Evolutionary conservation across 1,140 invertebrate species (phyloP), one percentile per base, ranked within the genome.

Genomic region (Microplitis mediator): DNA sequence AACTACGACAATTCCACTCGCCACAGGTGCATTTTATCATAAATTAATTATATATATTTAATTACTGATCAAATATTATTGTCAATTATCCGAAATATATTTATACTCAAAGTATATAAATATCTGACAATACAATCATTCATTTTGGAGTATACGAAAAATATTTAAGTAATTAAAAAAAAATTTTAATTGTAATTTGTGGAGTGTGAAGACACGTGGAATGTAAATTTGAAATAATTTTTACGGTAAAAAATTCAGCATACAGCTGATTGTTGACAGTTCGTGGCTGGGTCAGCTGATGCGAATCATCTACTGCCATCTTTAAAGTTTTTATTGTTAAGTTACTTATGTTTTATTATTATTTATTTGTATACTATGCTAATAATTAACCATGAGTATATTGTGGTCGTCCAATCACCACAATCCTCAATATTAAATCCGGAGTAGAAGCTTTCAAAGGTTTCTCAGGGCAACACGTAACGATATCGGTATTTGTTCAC

Each of bases 1-100:
- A 84, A 75, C 76, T 84, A 85, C 83, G 83, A 85, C 74, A 83
- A 77, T 75, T 23, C 69, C 50, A 78, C 80, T 79, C 81, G 80
- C 75, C 81, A 79, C 83, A 85, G 84, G 84, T 85, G 83, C 77
- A 80, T 77, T 69, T 77, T 73, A 14, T 34, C 5, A 45, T 23
- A 23, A 23, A 23, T 13, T 50, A 58, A 13, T 60, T 62, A 39
- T 36, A 60, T 45, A 45, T 56, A 8, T 69, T 61, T 32, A 63
- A 68, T 73, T 35, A 23, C 2, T 23, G 45, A 61, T 50, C 0
- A 9, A 9, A n/a, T 1, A 23, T 23, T 1, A 23, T 23, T 23
- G 23, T 1, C 23, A 23, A 23, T 23, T 23, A 23, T 23, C 2
- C 0, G 23, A 23, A 23, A 2, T 23, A 2, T 23, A 23, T 23